Evolutionary conservation across 2,113 vertebrate species (phyloP).

Genomic region (Blennius ocellaris): DNA sequence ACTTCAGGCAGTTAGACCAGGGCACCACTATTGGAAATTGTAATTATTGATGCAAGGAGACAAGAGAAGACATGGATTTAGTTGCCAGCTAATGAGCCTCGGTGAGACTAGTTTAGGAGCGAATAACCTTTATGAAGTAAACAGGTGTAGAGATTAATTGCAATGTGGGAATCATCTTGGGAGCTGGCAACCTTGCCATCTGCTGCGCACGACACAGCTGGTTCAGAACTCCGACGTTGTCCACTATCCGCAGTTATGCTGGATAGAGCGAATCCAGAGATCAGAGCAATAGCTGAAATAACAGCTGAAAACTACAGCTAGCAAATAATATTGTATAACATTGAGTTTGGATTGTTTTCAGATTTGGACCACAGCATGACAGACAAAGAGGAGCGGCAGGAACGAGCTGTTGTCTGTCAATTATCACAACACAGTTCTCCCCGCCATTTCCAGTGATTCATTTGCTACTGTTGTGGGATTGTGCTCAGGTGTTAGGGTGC

Average conservation of each 20-base stretch:
- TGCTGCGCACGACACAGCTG: conserved; percentile 25
- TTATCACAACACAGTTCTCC: conserved; percentile 42
- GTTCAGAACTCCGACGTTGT: neutral
- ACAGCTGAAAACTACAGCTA: conserved; percentile 5
- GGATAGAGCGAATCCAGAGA: conserved; percentile 4
- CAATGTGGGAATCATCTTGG: conserved; percentile 30
- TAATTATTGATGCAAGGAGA: conserved; percentile 19
- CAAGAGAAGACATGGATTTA: conserved; percentile 10
- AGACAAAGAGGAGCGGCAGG: conserved; percentile 5
- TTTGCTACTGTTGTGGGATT: conserved; percentile 8
- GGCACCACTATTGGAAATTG: neutral
- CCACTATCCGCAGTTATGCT: neutral
- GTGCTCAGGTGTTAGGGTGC: conserved; percentile 31
- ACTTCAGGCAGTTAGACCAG: conserved; percentile 13
- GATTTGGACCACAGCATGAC: conserved; percentile 19
- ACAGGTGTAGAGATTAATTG: conserved; percentile 45
- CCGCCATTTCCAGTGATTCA: conserved; percentile 37
- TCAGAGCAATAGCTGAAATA: conserved; percentile 6
- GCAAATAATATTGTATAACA: neutral
- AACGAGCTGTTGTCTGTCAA: conserved; percentile 38
- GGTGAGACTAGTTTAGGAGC: conserved; percentile 17
- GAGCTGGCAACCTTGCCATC: conserved; percentile 30
- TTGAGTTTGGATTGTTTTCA: conserved; percentile 21
- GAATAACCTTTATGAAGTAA: conserved; percentile 46
- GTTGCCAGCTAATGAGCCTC: conserved; percentile 22